These are phyloP conservation scores for Plodia interpunctella DNA, from an alignment of 1,140 invertebrate genomes.

Conservation along the genomic window DNA sequence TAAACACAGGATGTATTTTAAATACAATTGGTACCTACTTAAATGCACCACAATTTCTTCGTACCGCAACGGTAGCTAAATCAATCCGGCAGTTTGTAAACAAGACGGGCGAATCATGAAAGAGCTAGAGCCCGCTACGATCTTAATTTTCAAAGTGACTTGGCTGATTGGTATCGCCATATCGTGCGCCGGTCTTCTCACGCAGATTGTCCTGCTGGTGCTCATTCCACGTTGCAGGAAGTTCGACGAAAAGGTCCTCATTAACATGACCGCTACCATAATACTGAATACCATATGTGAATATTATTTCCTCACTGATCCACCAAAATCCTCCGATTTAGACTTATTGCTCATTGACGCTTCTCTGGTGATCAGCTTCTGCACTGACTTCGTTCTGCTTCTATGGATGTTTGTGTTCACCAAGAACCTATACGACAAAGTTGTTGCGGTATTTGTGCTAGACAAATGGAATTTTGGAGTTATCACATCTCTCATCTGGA, in stretches of 20 bases:
- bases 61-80: background rate
- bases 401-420: constrained; percentile 28
- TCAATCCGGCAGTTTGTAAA: background rate
- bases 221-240: constrained; percentile 17
- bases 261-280: constrained; percentile 18
- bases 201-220: constrained; percentile 17
- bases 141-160: constrained; percentile 8
- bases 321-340: background rate
- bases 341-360: background rate
- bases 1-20: too few species aligned
- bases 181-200: constrained; percentile 17
- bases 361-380: constrained; percentile 10
- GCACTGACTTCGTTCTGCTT: constrained; percentile 19
- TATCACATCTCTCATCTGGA: constrained; percentile 17
- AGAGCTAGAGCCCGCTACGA: background rate
- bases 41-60: background rate
- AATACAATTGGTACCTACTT: too few species aligned
- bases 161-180: constrained; percentile 23
- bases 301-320: constrained; percentile 9
- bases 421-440: constrained; percentile 31
- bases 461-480: constrained; percentile 13
- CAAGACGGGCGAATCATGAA: background rate
- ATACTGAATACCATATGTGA: constrained; percentile 22
- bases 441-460: constrained; percentile 18
- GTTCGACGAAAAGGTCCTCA: constrained; percentile 26